A percentile compares a stretch with the other conserved stretches of the same genome.
These are phyloP conservation scores for Folsomia manolachei DNA, from an alignment of 2,888 invertebrate genomes.

Conservation along the genomic window DNA sequence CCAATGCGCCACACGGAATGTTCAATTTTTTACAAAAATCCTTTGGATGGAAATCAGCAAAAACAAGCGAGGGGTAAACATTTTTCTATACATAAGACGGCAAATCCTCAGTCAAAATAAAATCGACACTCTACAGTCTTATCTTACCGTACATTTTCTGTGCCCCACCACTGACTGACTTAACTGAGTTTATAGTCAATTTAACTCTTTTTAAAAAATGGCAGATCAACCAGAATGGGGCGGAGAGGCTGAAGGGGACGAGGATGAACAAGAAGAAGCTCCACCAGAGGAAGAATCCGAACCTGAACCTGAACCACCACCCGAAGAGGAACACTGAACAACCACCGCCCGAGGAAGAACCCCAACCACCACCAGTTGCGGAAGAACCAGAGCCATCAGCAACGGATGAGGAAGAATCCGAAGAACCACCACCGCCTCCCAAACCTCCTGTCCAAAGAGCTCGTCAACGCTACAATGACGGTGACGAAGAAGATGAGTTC, in stretches of 20 bases:
- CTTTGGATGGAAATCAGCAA: no score
- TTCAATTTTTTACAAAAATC: no score
- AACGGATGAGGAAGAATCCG: constrained; percentile 23
- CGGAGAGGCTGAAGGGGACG: not conserved
- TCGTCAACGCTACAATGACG: not conserved
- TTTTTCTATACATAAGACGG: no score
- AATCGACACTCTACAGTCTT: no score
- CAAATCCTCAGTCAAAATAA: no score
- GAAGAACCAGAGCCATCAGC: constrained; percentile 10
- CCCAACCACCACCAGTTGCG: no score
- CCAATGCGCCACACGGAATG: no score
- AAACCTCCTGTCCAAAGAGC: not conserved
- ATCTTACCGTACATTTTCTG: no score
- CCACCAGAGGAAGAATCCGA: not conserved
- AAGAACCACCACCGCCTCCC: not conserved
- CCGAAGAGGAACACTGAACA: not conserved
- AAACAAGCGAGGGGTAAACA: no score
- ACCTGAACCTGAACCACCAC: not conserved
- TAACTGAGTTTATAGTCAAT: no score
- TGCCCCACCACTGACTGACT: no score
- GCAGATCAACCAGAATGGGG: not conserved
- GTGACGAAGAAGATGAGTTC: not conserved
- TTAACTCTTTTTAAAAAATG: no score
- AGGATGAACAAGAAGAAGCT: constrained; percentile 5
- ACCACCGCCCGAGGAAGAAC: not conserved